phyloP scores from a whole-genome alignment of 2,797 vertebrate species.

The Sphaeramia orbicularis region DNA sequence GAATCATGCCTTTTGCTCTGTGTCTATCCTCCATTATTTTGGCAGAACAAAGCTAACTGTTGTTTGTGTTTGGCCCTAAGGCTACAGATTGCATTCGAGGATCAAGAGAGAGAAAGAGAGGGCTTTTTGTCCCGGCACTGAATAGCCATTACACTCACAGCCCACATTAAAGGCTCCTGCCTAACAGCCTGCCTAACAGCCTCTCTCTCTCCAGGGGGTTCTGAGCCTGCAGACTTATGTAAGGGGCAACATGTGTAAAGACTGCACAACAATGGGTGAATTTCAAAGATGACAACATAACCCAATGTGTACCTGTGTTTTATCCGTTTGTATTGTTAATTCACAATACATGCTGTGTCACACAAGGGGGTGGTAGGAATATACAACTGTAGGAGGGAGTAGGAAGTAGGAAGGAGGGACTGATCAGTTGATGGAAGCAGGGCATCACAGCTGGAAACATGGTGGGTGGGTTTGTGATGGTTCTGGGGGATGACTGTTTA shows the following conservation, averaged over 20 bases:
- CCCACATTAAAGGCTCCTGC: constrained; percentile 74
- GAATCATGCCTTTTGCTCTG: constrained; percentile 55
- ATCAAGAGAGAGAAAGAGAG: constrained; percentile 72
- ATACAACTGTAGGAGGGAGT: neutral
- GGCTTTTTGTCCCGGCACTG: constrained; percentile 74
- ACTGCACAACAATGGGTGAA: constrained; percentile 19
- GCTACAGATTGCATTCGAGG: constrained; percentile 73
- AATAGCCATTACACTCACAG: constrained; percentile 72
- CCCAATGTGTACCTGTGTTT: neutral
- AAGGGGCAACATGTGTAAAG: constrained; percentile 52
- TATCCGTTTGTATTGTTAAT: constrained; percentile 6
- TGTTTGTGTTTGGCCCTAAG: constrained; percentile 67
- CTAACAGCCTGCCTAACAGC: constrained; percentile 71
- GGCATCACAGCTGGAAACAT: constrained; percentile 21
- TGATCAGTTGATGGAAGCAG: neutral
- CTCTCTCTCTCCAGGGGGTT: constrained; percentile 62
- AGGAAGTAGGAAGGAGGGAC: neutral
- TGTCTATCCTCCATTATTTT: constrained; percentile 62
- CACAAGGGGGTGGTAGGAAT: neutral
- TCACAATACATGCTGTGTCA: neutral
- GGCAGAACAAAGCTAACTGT: constrained; percentile 66
- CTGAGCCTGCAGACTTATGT: constrained; percentile 50
- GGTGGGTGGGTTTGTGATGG: neutral
- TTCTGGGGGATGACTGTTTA: constrained; percentile 31
- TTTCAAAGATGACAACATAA: constrained; percentile 27